Evolutionary conservation across 2,113 vertebrate species (phyloP), one percentile per base, ranked within the genome.

Genomic region (Indicator maculatus): DNA sequence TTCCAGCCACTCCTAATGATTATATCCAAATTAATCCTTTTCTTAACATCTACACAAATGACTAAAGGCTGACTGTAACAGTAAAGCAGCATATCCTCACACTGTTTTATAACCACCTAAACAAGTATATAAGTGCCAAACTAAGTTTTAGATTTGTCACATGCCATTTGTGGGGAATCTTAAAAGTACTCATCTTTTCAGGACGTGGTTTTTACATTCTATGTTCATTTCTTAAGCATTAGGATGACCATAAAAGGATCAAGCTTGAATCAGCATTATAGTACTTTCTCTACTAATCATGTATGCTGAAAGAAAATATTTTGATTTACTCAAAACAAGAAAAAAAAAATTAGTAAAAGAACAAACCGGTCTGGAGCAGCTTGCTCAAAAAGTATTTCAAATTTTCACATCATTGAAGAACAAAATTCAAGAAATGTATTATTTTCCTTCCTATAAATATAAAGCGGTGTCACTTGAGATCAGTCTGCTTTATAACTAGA

Each of bases 361-460:
- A 53, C 9, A 85, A 53, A 38, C 16, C 19, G 11, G 66, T 73
- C 44, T 75, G 50, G 45, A 67, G 26, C 31, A 78, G 30, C 23
- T 41, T 76, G 30, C 38, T 89, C 39, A 20, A 89, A 45, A 90
- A 70, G 58, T 44, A 44, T 44, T 86, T 83, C 11, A 71, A 56
- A 19, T 44, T 92, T 86, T 93, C 74, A 19, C 72, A 70, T 59
- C 4, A 53, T 53, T 94, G 61, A 5, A 70, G 31, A 31, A 31
- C 21, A 74, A 90, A 89, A 88, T n/a, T 20, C 73, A 89, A 84
- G 16, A 96, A 93, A 93, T 90, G 69, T 95, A 92, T 93, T 91
- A 27, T 65, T 87, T 33, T 58, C 23, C 65, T 81, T 50, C 72
- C 85, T 97, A 97, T 90, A 97, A 98, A 98, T 94, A 98, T 41